Evolutionary conservation across 35 echinoderm and acorn worm genomes (phyloP).

Genomic region (Ophiothrix spiculata): DNA sequence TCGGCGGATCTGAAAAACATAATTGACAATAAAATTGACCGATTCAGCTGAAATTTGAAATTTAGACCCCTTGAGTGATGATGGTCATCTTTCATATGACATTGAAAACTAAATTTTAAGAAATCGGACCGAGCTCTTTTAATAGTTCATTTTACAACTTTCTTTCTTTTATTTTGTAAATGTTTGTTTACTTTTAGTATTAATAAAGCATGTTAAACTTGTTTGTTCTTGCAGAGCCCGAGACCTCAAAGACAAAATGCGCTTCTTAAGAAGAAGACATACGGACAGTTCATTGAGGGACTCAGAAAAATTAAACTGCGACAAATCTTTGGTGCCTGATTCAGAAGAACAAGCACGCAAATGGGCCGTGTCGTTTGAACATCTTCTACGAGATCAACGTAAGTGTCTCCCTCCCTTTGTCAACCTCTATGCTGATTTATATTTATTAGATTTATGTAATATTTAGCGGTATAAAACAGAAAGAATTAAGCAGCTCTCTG

Average conservation of each 20-base stretch:
- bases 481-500: too few relatives aligned
- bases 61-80: too few relatives aligned
- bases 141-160: too few relatives aligned
- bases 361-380: conserved; percentile 96
- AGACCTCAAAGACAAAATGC: conserved; percentile 95
- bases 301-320: conserved; percentile 70
- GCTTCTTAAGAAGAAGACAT: conserved; percentile 85
- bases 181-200: background rate
- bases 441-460: too few relatives aligned
- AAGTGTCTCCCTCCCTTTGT: conserved; percentile 38
- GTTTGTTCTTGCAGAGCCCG: conserved; percentile 71
- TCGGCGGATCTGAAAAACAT: too few relatives aligned
- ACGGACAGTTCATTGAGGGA: conserved; percentile 95
- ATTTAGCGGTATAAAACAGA: too few relatives aligned
- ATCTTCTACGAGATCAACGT: conserved; percentile 88
- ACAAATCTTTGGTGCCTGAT: conserved; percentile 38
- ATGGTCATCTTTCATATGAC: too few relatives aligned
- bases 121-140: too few relatives aligned
- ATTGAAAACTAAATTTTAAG: too few relatives aligned
- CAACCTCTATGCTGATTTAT: too few relatives aligned
- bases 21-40: too few relatives aligned
- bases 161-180: background rate
- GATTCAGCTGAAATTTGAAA: too few relatives aligned
- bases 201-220: background rate
- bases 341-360: conserved; percentile 66